These are phyloP conservation scores for Penaeus indicus DNA, from an alignment of 1,140 invertebrate genomes.

Conservation along the genomic window DNA sequence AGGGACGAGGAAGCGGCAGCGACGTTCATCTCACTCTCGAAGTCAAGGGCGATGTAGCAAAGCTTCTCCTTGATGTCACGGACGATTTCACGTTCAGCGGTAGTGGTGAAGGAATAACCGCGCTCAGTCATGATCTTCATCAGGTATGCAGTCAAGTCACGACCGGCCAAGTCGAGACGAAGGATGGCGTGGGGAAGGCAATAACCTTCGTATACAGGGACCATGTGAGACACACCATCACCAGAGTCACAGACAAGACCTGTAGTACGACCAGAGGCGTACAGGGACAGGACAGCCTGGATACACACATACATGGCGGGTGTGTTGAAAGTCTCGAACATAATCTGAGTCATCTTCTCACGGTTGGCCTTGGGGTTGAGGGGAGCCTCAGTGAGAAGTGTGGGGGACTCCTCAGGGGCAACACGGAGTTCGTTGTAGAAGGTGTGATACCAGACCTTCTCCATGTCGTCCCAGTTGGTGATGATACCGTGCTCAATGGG, in stretches of 20 bases:
- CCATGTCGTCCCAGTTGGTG: conserved; percentile 98
- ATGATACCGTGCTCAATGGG: conserved; percentile 96
- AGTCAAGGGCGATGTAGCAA: conserved; percentile 10
- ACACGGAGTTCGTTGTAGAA: conserved; percentile 96
- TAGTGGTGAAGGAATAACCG: conserved; percentile 68
- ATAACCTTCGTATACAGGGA: conserved; percentile 12
- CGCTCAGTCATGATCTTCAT: conserved; percentile 73
- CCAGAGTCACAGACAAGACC: conserved; percentile 7
- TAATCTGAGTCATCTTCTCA: conserved; percentile 80
- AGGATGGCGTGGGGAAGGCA: too few species aligned
- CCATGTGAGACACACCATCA: conserved; percentile 17
- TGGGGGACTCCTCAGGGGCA: conserved; percentile 92
- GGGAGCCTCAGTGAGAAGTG: conserved; percentile 91
- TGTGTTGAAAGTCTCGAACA: conserved; percentile 74
- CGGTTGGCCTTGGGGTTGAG: conserved; percentile 91
- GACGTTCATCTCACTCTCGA: neutral
- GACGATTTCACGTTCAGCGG: conserved; percentile 72
- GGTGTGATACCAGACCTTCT: conserved; percentile 96
- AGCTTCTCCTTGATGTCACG: conserved; percentile 78
- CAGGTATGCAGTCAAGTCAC: conserved; percentile 59
- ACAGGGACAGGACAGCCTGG: conserved; percentile 16
- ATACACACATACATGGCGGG: conserved; percentile 44
- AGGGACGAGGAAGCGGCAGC: neutral
- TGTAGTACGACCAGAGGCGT: conserved; percentile 16
- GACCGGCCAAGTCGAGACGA: too few species aligned